Evolutionary conservation across 2,113 vertebrate species (phyloP).

Genomic region (Salvelinus sp.): DNA sequence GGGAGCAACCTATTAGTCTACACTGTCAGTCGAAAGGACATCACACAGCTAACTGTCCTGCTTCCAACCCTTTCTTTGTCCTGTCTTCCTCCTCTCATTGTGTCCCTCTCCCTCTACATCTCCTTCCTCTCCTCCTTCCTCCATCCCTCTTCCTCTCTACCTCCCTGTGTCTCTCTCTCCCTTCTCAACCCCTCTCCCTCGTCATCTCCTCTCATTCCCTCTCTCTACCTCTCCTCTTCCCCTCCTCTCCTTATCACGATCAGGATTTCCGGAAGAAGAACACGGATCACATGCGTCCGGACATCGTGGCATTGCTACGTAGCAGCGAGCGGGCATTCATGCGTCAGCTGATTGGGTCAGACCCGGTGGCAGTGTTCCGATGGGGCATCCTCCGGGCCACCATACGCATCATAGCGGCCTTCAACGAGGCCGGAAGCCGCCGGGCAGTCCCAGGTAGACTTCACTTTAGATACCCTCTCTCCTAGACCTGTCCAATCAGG

Average conservation of each 20-base stretch:
- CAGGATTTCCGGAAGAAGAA: slow-evolving; percentile 94
- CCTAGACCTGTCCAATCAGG: background rate
- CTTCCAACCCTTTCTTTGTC: too few relatives aligned
- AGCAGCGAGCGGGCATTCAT: slow-evolving; percentile 86
- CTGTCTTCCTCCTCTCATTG: too few relatives aligned
- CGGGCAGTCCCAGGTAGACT: slow-evolving; percentile 68
- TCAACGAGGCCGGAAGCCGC: slow-evolving; percentile 75
- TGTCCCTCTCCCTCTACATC: background rate
- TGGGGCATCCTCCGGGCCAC: slow-evolving; percentile 90
- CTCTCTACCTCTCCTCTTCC: background rate
- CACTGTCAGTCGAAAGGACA: too few relatives aligned
- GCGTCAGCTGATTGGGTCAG: slow-evolving; percentile 86
- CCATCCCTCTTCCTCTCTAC: background rate
- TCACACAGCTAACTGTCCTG: too few relatives aligned
- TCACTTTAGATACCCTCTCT: background rate
- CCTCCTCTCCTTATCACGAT: background rate
- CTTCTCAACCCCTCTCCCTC: too few relatives aligned
- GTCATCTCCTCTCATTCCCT: too few relatives aligned
- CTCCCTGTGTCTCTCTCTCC: background rate
- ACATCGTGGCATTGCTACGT: slow-evolving; percentile 86
- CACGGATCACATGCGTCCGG: slow-evolving; percentile 90
- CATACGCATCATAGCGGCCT: slow-evolving; percentile 80
- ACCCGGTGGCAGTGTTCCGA: slow-evolving; percentile 88
- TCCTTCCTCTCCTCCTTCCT: background rate
- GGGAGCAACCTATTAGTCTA: too few relatives aligned